Evolutionary conservation across 2,797 vertebrate genomes (phyloP).

Genomic region (Danio albolineatus): DNA sequence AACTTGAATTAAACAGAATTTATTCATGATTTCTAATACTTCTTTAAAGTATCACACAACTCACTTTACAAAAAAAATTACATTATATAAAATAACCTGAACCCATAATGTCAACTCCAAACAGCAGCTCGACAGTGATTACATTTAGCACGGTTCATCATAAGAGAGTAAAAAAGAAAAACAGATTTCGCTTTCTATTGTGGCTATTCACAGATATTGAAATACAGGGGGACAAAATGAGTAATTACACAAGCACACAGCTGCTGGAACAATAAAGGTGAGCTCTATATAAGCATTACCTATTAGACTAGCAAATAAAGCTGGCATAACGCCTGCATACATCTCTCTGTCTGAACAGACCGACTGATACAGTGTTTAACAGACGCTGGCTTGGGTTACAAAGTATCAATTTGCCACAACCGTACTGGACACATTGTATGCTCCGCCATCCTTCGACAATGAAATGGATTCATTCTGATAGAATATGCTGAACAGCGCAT

Average conservation of each 20-base stretch:
- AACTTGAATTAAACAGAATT: neutral
- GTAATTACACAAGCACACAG: constrained; percentile 48
- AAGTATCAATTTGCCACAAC: constrained; percentile 20
- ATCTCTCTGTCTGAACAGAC: neutral
- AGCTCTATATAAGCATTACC: constrained; percentile 20
- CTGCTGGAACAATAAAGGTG: constrained; percentile 21
- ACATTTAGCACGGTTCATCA: neutral
- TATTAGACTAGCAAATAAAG: constrained; percentile 47
- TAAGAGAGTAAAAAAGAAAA: neutral
- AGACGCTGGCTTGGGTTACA: neutral
- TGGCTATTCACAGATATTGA: neutral
- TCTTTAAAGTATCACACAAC: no score
- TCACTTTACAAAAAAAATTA: no score
- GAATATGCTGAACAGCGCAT: constrained; percentile 78
- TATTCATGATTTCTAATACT: neutral
- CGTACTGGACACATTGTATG: neutral
- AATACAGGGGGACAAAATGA: constrained; percentile 23
- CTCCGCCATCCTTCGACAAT: constrained; percentile 38
- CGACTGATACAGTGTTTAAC: constrained; percentile 16
- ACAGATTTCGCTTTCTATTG: neutral
- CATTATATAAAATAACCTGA: neutral
- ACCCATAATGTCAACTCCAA: neutral
- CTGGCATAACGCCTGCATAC: constrained; percentile 37
- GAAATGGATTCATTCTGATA: constrained; percentile 50
- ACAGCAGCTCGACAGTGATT: neutral